Percentiles rank a stretch among this genome's conserved stretches.
phyloP scores from a whole-genome alignment of 1,140 invertebrate genomes.

The Melitaea cinxia region DNA sequence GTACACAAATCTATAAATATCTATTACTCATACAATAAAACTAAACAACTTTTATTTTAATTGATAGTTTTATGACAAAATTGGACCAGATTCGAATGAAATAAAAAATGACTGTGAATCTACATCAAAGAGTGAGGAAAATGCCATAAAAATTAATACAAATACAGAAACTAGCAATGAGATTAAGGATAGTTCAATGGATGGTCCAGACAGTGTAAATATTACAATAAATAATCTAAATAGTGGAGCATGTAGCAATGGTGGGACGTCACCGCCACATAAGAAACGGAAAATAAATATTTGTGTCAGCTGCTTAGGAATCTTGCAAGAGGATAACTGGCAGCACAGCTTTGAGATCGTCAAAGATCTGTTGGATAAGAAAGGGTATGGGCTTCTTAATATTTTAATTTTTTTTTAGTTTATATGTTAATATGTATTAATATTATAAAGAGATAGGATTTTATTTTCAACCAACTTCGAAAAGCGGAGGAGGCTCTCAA shows the following conservation, averaged over 20 bases:
- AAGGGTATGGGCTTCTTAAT: slow-evolving; percentile 55
- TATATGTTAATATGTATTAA: too few relatives aligned
- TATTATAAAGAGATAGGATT: too few relatives aligned
- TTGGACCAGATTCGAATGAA: not conserved
- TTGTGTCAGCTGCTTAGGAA: slow-evolving; percentile 66
- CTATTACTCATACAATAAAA: too few relatives aligned
- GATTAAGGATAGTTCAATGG: slow-evolving; percentile 1
- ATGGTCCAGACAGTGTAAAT: not conserved
- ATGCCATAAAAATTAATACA: not conserved
- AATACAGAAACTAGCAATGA: not conserved
- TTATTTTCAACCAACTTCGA: too few relatives aligned
- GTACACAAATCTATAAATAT: too few relatives aligned
- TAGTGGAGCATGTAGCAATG: slow-evolving; percentile 7
- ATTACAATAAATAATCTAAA: slow-evolving; percentile 15
- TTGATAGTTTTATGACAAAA: too few relatives aligned
- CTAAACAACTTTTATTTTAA: too few relatives aligned
- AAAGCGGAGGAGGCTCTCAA: too few relatives aligned
- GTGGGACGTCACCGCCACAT: slow-evolving; percentile 30
- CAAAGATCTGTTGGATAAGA: slow-evolving; percentile 60
- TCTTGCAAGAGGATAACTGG: slow-evolving; percentile 68
- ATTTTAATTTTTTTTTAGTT: not conserved
- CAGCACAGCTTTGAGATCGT: slow-evolving; percentile 49
- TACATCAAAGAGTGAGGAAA: not conserved
- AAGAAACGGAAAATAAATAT: slow-evolving; percentile 56
- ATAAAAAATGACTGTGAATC: not conserved